Evolutionary conservation across 2,797 vertebrate species (phyloP).

Genomic region (Luscinia luscinia): DNA sequence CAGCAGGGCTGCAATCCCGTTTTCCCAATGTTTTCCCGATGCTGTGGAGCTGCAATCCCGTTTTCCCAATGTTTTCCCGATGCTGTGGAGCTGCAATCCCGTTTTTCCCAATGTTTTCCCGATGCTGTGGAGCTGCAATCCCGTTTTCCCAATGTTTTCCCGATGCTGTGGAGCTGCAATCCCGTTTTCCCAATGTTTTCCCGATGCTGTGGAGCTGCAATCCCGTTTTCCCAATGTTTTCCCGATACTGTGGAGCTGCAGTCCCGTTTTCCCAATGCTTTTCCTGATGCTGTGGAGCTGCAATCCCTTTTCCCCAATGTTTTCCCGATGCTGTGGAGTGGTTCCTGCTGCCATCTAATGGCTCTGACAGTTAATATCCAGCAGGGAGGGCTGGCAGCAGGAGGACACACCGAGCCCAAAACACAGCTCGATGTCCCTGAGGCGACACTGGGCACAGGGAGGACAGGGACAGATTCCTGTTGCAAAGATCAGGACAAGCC

Average conservation of each 20-base stretch:
- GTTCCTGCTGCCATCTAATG: conserved; percentile 70
- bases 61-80: too few relatives aligned
- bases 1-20: accelerated
- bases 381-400: background rate
- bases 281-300: too few relatives aligned
- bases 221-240: too few relatives aligned
- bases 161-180: background rate
- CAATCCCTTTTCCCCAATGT: too few relatives aligned
- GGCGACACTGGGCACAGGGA: background rate
- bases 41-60: background rate
- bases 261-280: background rate
- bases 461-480: accelerated
- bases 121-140: background rate
- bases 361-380: background rate
- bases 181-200: too few relatives aligned
- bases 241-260: too few relatives aligned
- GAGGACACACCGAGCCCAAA: accelerated
- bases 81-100: background rate
- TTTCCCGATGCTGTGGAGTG: background rate
- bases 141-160: too few relatives aligned
- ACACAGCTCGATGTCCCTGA: accelerated
- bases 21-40: accelerated
- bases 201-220: too few relatives aligned
- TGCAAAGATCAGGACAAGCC: background rate
- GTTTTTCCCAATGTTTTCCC: too few relatives aligned